Percentiles rank a stretch among this genome's conserved stretches.
Evolutionary conservation across 2,113 vertebrate species (phyloP).

Genomic region (Chloroceryle aenea): DNA sequence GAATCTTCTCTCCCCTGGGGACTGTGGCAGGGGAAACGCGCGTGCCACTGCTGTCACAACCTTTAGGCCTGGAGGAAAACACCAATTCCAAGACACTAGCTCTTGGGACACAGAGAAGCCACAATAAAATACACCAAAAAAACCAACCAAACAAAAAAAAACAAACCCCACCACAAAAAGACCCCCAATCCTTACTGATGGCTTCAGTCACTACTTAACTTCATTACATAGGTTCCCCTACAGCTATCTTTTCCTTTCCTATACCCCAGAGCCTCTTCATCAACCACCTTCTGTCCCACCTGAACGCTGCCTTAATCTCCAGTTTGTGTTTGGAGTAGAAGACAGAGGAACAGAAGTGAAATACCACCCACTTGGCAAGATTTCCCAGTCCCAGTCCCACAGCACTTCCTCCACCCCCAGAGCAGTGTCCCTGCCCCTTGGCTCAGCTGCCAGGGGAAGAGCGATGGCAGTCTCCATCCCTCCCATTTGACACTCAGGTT

Average conservation of each 20-base stretch:
- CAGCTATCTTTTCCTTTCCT: neutral
- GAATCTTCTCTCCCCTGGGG: neutral
- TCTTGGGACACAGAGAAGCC: neutral
- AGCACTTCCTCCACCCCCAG: neutral
- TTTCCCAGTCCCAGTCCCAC: neutral
- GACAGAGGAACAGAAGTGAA: neutral
- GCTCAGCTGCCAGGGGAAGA: neutral
- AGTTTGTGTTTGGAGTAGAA: neutral
- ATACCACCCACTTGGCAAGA: neutral
- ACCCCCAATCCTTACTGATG: neutral
- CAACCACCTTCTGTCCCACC: neutral
- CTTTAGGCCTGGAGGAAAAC: neutral
- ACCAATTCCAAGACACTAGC: neutral
- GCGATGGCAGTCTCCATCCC: neutral
- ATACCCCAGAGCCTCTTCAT: neutral
- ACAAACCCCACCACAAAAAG: neutral
- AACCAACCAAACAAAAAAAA: neutral
- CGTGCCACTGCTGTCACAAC: rapidly evolving
- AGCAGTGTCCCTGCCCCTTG: neutral
- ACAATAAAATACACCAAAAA: neutral
- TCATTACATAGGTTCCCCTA: neutral
- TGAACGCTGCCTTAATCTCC: neutral
- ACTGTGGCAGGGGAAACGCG: rapidly evolving
- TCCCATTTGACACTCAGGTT: neutral
- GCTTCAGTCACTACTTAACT: neutral